These are phyloP conservation scores for Ctenopoma multispine DNA, from an alignment of 2,797 vertebrate genomes.

Conservation along the genomic window DNA sequence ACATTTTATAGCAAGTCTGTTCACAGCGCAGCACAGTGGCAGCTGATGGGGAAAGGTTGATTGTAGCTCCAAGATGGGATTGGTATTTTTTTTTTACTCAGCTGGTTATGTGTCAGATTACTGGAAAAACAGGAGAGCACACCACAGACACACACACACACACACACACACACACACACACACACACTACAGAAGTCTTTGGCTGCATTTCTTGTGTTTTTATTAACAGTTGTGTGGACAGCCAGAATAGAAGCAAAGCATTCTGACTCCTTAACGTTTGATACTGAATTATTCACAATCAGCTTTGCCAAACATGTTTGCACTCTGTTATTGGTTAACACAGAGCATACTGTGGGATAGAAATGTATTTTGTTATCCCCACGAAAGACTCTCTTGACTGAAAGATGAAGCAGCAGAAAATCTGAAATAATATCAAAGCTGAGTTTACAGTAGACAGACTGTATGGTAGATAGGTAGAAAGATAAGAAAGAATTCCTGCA, in stretches of 20 bases:
- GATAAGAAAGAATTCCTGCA: conserved; percentile 31
- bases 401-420: conserved; percentile 18
- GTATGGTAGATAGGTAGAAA: conserved; percentile 23
- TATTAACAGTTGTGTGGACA: conserved; percentile 45
- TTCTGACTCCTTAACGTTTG: conserved; percentile 53
- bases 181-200: conserved; percentile 19
- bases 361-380: conserved; percentile 36
- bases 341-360: conserved; percentile 42
- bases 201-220: conserved; percentile 45
- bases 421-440: too few species aligned
- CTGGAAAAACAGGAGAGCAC: conserved; percentile 37
- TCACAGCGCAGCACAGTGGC: conserved; percentile 33
- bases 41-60: conserved; percentile 71
- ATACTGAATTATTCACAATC: conserved; percentile 65
- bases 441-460: background rate
- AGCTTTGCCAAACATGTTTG: conserved; percentile 61
- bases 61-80: conserved; percentile 67
- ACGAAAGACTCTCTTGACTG: conserved; percentile 2
- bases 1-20: conserved; percentile 32
- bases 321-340: conserved; percentile 39
- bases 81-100: conserved; percentile 75
- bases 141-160: conserved; percentile 7
- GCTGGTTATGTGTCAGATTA: conserved; percentile 63
- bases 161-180: conserved; percentile 10
- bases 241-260: conserved; percentile 32